These are phyloP conservation scores for Cyprinella venusta DNA, from an alignment of 2,797 vertebrate species.

Conservation along the genomic window DNA sequence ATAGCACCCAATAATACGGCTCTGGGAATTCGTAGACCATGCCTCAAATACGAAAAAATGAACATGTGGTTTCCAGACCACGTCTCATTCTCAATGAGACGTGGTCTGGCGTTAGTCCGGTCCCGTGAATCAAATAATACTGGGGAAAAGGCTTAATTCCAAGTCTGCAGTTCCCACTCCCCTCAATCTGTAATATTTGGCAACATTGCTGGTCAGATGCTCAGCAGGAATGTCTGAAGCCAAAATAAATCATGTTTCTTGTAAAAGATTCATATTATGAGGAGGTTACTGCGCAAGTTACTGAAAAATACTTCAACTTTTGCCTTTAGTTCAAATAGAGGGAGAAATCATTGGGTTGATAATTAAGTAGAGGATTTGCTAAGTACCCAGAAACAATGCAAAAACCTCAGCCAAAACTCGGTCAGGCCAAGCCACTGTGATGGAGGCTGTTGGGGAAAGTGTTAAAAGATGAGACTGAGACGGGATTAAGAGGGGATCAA, in stretches of 20 bases:
- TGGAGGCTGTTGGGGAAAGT: constrained; percentile 43
- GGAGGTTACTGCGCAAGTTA: background rate
- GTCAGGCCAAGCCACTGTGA: constrained; percentile 51
- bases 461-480: constrained; percentile 56
- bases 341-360: constrained; percentile 53
- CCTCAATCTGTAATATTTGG: background rate
- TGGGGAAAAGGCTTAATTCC: too few species aligned
- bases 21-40: too few species aligned
- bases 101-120: too few species aligned
- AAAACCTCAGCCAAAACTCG: background rate
- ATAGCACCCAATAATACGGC: too few species aligned
- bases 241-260: constrained; percentile 5
- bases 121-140: too few species aligned
- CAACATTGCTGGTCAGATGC: background rate
- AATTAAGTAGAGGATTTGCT: constrained; percentile 57
- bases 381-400: constrained; percentile 49
- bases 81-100: too few species aligned
- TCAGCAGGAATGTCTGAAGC: background rate
- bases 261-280: constrained; percentile 3
- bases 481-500: constrained; percentile 56
- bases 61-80: too few species aligned
- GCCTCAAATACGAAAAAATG: too few species aligned
- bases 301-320: constrained; percentile 37
- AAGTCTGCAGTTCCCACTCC: background rate
- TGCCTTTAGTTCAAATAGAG: constrained; percentile 28